Evolutionary conservation across 2,888 invertebrate genomes (phyloP).

Genomic region (Hermodice carunculata): DNA sequence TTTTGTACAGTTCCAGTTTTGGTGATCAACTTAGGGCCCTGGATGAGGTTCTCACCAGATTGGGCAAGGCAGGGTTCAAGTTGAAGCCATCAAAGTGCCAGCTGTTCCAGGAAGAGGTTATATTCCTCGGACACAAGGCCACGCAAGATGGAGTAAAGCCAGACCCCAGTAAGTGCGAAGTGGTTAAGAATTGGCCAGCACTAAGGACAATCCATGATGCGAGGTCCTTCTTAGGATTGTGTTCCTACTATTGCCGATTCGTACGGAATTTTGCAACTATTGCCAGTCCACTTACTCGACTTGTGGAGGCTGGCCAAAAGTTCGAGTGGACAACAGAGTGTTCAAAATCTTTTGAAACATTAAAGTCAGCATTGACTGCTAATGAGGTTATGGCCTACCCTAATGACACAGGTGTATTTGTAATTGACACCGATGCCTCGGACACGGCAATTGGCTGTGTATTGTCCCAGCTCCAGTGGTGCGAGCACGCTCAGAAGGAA

Average conservation of each 20-base stretch:
- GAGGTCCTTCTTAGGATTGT: not conserved
- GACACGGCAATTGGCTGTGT: constrained; percentile 27
- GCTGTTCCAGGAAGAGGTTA: not conserved
- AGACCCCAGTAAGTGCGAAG: not conserved
- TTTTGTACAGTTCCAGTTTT: not conserved
- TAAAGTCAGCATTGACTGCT: constrained; percentile 26
- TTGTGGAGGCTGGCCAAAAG: constrained; percentile 19
- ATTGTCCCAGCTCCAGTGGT: constrained; percentile 34
- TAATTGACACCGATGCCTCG: constrained; percentile 34
- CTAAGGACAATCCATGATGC: not conserved
- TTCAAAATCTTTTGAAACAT: constrained; percentile 26
- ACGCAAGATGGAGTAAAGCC: not conserved
- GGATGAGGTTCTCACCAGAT: constrained; percentile 9
- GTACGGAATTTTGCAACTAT: constrained; percentile 21
- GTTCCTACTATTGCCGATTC: constrained; percentile 21
- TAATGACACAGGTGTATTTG: constrained; percentile 15
- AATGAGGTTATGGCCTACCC: constrained; percentile 33
- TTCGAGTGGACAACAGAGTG: constrained; percentile 33
- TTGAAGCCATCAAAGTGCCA: constrained; percentile 4
- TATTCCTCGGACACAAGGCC: constrained; percentile 1
- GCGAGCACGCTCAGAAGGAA: too few relatives aligned
- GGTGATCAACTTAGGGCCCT: constrained; percentile 15
- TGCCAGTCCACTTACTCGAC: constrained; percentile 21
- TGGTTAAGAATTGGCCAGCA: not conserved
- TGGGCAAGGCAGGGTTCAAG: constrained; percentile 2